phyloP scores from a whole-genome alignment of 30 jellyfish, hydroid and myxozoan genomes.

The Phacellophora camtschatica region DNA sequence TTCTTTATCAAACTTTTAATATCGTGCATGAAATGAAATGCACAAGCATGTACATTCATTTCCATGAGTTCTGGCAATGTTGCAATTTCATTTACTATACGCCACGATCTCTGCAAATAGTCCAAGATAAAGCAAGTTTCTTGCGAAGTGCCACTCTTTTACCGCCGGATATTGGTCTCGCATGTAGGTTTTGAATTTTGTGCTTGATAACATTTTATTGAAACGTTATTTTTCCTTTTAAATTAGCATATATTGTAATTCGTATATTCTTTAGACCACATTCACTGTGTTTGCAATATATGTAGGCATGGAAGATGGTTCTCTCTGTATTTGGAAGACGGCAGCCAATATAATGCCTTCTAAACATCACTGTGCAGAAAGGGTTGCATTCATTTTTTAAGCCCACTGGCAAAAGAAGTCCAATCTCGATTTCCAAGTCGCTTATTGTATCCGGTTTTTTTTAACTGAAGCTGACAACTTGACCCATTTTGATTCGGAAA shows the following conservation, averaged over 20 bases:
- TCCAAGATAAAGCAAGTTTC: neutral
- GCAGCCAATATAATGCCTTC: neutral
- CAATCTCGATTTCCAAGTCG: neutral
- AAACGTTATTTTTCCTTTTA: neutral
- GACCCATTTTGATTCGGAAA: neutral
- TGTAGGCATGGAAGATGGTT: neutral
- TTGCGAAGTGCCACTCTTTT: neutral
- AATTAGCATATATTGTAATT: neutral
- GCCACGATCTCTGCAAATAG: constrained; percentile 13
- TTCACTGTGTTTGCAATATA: neutral
- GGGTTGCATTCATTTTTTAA: neutral
- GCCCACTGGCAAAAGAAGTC: neutral
- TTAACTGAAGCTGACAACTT: neutral
- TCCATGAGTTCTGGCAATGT: neutral
- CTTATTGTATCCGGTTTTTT: neutral
- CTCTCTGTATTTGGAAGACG: neutral
- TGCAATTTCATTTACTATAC: neutral
- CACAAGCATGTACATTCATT: neutral
- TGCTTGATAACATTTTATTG: neutral
- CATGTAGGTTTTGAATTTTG: neutral
- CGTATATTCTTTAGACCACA: neutral
- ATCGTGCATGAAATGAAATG: constrained; percentile 7
- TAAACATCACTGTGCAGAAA: neutral
- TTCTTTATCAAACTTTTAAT: neutral
- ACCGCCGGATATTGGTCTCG: neutral